A percentile compares a stretch with the other conserved stretches of the same genome.
Conservation (phyloP, 2,113 vertebrate species). For the Thalassoma bifasciatum region DNA sequence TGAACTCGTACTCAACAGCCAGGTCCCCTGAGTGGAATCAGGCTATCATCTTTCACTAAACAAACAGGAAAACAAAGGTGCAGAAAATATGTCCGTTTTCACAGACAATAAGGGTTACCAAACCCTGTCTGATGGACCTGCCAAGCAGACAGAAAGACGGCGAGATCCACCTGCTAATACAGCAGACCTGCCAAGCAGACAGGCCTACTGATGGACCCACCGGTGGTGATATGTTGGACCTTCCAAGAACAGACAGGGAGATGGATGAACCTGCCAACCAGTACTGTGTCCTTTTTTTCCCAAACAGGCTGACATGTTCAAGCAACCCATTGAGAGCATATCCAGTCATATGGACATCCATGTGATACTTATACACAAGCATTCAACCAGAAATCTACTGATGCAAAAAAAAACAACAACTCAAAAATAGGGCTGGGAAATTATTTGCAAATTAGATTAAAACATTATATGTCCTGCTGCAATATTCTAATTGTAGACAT, state of each 20-base stretch:
- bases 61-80: slow-evolving; percentile 58
- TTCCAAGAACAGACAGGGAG: slow-evolving; percentile 54
- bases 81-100: slow-evolving; percentile 59
- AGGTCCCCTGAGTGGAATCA: slow-evolving; percentile 45
- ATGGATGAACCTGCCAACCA: slow-evolving; percentile 49
- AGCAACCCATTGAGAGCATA: slow-evolving; percentile 39
- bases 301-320: slow-evolving; percentile 46
- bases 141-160: slow-evolving; percentile 66
- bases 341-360: slow-evolving; percentile 33
- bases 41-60: slow-evolving; percentile 43
- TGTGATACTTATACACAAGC: slow-evolving; percentile 21
- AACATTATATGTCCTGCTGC: too few relatives aligned
- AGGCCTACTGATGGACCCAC: slow-evolving; percentile 50
- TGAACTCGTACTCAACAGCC: slow-evolving; percentile 46
- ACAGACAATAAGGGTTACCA: slow-evolving; percentile 43
- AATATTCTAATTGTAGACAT: too few relatives aligned
- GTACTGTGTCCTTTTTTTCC: slow-evolving; percentile 30
- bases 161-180: slow-evolving; percentile 69
- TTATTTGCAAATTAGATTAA: too few relatives aligned
- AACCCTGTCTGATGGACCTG: slow-evolving; percentile 36
- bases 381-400: slow-evolving; percentile 10
- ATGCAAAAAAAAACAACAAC: neutral
- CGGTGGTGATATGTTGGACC: slow-evolving; percentile 48
- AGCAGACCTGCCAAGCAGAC: slow-evolving; percentile 57
- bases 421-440: too few relatives aligned